Evolutionary conservation across 2,888 invertebrate species (phyloP), one percentile per base, ranked within the genome.

Genomic region (Kryphioiulus occultus): DNA sequence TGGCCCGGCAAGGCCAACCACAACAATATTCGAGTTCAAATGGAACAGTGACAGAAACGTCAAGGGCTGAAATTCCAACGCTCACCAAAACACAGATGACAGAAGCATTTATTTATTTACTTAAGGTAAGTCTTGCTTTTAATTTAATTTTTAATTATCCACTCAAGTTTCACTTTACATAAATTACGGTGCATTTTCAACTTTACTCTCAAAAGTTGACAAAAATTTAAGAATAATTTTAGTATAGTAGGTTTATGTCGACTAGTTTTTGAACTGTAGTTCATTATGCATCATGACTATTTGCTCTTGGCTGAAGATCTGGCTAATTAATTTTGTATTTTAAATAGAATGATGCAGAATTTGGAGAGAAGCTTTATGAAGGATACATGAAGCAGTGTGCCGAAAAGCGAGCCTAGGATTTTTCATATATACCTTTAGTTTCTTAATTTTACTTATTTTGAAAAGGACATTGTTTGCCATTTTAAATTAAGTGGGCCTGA

Each of bases 331-430:
- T 15, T 22, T 17, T 22, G 87, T 88, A 89, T 88, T 86, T 86
- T 17, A 91, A 90, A 84, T 91, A 92, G 93, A 96, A 96, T 92
- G 97, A 98, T 92, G 94, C 95, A 47, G 96, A 96, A 90, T 98
- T 98, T 93, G 95, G 97, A 53, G 95, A 95, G 91, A 97, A 96
- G 92, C 93, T 98, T 89, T 97, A 98, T 91, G 97, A 98, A 92
- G 98, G 97, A 87, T 98, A 98, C 92, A 95, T 97, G 26, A 96
- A 96, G 92, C 32, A 68, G 35, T 39, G 30, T 68, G 19, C 10
- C n/a, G 35, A 32, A 68, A 53, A 42, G 42, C n/a, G 10, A 78
- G 59, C 30, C n/a, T 53, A 32, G n/a, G 32, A 0, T 26, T 47
- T 35, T 47, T 53, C 30, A 42, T 22, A 5, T 78, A 30, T 78